phyloP scores from a whole-genome alignment of 2,888 invertebrate species.

The Agriopis leucophaearia region DNA sequence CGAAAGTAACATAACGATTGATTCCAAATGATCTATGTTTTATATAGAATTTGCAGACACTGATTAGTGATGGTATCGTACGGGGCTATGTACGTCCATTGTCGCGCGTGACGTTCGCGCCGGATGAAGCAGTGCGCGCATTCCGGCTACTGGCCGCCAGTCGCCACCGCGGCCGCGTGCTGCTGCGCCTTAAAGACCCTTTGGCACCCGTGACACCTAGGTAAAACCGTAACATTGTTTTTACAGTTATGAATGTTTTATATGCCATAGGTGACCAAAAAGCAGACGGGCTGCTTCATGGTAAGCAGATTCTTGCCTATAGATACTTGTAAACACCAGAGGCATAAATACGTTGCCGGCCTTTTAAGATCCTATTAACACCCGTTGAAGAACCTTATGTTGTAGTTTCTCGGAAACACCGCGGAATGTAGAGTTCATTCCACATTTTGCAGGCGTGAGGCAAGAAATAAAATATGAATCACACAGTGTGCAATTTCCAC shows the following conservation, averaged over 20 bases:
- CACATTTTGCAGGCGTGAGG: too few relatives aligned
- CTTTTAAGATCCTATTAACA: too few relatives aligned
- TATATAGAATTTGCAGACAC: conserved; percentile 56
- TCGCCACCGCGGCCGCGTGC: conserved; percentile 66
- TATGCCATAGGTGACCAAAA: neutral
- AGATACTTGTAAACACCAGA: too few relatives aligned
- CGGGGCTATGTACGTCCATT: conserved; percentile 69
- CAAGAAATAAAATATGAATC: too few relatives aligned
- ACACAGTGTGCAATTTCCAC: too few relatives aligned
- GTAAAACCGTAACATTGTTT: neutral
- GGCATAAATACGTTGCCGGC: too few relatives aligned
- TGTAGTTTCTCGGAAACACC: too few relatives aligned
- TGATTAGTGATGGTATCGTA: conserved; percentile 66
- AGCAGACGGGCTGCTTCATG: too few relatives aligned
- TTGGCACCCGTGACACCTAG: neutral
- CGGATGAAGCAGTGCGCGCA: conserved; percentile 58
- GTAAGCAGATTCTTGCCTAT: too few relatives aligned
- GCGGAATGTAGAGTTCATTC: too few relatives aligned
- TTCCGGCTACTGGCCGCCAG: conserved; percentile 63
- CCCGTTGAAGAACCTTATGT: too few relatives aligned
- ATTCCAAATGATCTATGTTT: neutral
- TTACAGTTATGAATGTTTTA: neutral
- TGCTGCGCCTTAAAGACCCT: conserved; percentile 53
- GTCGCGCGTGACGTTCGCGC: conserved; percentile 60
- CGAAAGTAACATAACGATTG: too few relatives aligned